These are phyloP conservation scores for Buathra laborator DNA, from an alignment of 2,888 invertebrate species.

Conservation along the genomic window DNA sequence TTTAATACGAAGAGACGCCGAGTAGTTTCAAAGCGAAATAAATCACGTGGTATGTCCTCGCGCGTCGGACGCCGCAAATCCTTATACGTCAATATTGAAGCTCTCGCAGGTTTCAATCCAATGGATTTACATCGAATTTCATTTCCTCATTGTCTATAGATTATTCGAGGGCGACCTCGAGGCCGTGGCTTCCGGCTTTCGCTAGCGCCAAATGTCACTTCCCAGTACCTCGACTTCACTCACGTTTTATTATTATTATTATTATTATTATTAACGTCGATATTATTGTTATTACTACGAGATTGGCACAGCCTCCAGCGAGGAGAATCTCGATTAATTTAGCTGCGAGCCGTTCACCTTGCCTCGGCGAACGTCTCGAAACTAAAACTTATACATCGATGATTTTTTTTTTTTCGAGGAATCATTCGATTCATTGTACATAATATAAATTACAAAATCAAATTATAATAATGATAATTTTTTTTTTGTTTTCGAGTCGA, in stretches of 20 bases:
- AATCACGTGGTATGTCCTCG: too few relatives aligned
- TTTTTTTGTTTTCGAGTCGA: too few relatives aligned
- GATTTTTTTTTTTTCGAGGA: too few relatives aligned
- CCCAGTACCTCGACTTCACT: slow-evolving; percentile 53
- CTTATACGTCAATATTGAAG: slow-evolving; percentile 14
- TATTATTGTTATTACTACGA: neutral
- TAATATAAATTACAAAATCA: too few relatives aligned
- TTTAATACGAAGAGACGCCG: too few relatives aligned
- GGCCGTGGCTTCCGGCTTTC: slow-evolving; percentile 77
- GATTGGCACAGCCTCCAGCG: neutral
- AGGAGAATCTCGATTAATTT: neutral
- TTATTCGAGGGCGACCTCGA: slow-evolving; percentile 49
- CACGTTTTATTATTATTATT: neutral
- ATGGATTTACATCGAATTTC: slow-evolving; percentile 34
- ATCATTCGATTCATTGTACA: too few relatives aligned
- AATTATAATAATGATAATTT: too few relatives aligned
- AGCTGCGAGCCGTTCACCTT: slow-evolving; percentile 1
- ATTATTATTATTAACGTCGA: too few relatives aligned
- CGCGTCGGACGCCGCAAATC: too few relatives aligned
- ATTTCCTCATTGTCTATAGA: slow-evolving; percentile 53
- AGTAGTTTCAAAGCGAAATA: too few relatives aligned
- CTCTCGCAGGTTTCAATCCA: neutral
- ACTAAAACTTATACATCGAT: too few relatives aligned
- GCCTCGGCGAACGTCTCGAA: neutral
- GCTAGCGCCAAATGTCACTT: slow-evolving; percentile 76